These are phyloP conservation scores for Drosophila birchii DNA, from an alignment of 2,888 invertebrate species.

Conservation along the genomic window DNA sequence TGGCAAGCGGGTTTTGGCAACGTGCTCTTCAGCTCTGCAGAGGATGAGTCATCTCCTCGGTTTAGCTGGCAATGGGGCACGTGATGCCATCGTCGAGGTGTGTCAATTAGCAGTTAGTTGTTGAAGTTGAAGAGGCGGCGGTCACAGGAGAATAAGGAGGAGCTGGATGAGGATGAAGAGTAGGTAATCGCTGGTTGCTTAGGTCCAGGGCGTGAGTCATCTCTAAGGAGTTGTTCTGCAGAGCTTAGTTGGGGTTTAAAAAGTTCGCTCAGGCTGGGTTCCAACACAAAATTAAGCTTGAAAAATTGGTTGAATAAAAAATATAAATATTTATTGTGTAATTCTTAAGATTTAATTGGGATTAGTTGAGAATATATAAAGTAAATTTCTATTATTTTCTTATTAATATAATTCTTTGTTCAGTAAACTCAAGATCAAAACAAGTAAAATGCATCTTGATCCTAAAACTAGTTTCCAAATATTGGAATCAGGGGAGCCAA, in stretches of 20 bases:
- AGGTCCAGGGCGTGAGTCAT: slow-evolving; percentile 30
- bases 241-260: slow-evolving; percentile 1
- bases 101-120: slow-evolving; percentile 76
- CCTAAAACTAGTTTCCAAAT: slow-evolving; percentile 6
- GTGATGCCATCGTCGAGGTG: slow-evolving; percentile 72
- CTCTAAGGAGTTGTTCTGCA: slow-evolving; percentile 7
- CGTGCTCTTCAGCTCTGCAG: slow-evolving; percentile 23
- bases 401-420: not conserved
- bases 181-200: slow-evolving; percentile 13
- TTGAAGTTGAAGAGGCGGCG: slow-evolving; percentile 32
- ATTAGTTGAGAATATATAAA: too few relatives aligned
- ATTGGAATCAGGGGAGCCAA: slow-evolving; percentile 2
- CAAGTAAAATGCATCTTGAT: not conserved
- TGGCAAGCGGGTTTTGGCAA: slow-evolving; percentile 43
- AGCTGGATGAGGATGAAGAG: slow-evolving; percentile 23
- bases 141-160: slow-evolving; percentile 19
- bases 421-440: not conserved
- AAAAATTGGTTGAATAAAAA: not conserved
- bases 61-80: slow-evolving; percentile 55
- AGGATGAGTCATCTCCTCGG: slow-evolving; percentile 59
- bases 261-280: not conserved
- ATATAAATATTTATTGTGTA: not conserved
- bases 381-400: not conserved
- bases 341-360: not conserved
- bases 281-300: not conserved